Evolutionary conservation across 1,140 invertebrate species (phyloP), one percentile per base, ranked within the genome.

Genomic region (Zelostemma sp.): DNA sequence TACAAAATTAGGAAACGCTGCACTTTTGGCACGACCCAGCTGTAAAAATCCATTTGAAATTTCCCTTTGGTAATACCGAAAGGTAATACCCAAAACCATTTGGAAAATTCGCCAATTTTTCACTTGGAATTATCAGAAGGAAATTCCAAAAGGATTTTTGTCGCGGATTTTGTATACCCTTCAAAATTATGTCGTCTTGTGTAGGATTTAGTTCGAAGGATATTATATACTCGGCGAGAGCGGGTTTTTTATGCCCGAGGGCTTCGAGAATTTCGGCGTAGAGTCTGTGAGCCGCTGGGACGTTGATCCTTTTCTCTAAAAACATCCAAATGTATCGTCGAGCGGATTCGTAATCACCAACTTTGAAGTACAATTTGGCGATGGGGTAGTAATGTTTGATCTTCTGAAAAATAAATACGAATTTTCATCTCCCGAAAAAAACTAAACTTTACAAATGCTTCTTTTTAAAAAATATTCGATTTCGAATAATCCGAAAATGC

Each of bases 361-460:
- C 90, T 83, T 93, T 90, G 74, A 88, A 92, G 83, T 95, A 96
- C 33, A 93, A 81, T 72, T 91, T 90, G 9, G 92, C 93, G n/a
- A n/a, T n/a, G n/a, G n/a, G 91, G 79, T 91, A 94, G 70, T 90
- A 91, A 76, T 91, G 87, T 25, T 90, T 81, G 74, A 89, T 91
- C 81, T 91, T 91, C 94, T 96, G 86, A 41, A 92, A 92, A 72
- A 68, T 45, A 38, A 41, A 25, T n/a, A n/a, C n/a, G n/a, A n/a
- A n/a, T n/a, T n/a, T n/a, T n/a, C n/a, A n/a, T n/a, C n/a, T n/a
- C n/a, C n/a, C n/a, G n/a, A n/a, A n/a, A n/a, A n/a, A n/a, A n/a
- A n/a, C n/a, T n/a, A n/a, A n/a, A n/a, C n/a, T n/a, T n/a, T n/a
- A n/a, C n/a, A n/a, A n/a, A n/a, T n/a, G n/a, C n/a, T n/a, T n/a